Base-by-base conservation (phyloP, 2,888 invertebrate genomes). In the Netelia fuscicornis region DNA sequence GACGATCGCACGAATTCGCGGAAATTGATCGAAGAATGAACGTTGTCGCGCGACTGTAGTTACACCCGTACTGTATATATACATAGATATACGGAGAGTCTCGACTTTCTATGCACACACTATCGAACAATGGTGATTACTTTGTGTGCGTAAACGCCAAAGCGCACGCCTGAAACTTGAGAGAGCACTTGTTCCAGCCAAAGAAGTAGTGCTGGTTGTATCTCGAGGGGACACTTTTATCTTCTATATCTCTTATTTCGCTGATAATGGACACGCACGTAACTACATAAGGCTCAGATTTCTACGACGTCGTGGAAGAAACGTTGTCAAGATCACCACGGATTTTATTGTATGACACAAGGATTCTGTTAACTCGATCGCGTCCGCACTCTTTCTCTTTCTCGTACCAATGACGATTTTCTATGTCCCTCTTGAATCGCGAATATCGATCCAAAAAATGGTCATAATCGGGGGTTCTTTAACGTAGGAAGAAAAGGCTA, bases 21-120 rank as follows among this genome's bases (percentile, higher is more conserved):
- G 13, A 75, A 84, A 84, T 84, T 81, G 81, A 81, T 81, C 84
- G 72, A 81, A 72, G 72, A 81, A 81, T 52, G 76, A 76, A 48
- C 48, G 65, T 78, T 37, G 65, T 72, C 56, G 37, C 65, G 44
- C 52, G 64, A 56, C 54, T 37, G 44, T 67, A 52, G 25, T 20
- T 64, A 37, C 42, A 79, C 58, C 13, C 25, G 17, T 78, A 58
- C 6, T 78, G 56, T 44, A 58, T 48, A 52, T 48, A 77, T 20
- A 25, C 13, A 23, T 13, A 13, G 67, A 25, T 13, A 42, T 54
- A 52, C 23, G 2, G 2, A 30, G 30, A 25, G 11, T 23, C 52
- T 25, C 30, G 70, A 58, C 58, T n/a, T 58, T 17, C 58, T 58
- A 20, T 20, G 20, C 58, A 9, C 58, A 13, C 58, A 9, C 42